A percentile compares a stretch with the other conserved stretches of the same genome.
phyloP scores from a whole-genome alignment of 2,888 invertebrate species.

The Drosophila rubida region DNA sequence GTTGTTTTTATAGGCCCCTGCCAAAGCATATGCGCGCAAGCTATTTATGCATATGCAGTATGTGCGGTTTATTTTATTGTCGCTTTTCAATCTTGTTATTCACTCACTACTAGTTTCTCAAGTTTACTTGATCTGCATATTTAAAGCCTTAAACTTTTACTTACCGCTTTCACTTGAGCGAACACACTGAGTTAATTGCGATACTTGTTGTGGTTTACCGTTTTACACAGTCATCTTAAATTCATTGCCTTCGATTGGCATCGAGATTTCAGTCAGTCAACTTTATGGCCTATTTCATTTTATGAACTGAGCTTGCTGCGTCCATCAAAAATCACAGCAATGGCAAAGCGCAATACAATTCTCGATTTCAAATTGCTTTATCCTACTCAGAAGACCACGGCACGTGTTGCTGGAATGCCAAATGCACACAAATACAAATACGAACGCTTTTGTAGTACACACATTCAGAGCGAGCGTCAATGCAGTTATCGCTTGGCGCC shows the following conservation, averaged over 20 bases:
- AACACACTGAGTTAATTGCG: not conserved
- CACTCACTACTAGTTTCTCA: not conserved
- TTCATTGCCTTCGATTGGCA: conserved; percentile 14
- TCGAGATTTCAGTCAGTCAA: conserved; percentile 25
- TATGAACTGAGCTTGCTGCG: conserved; percentile 40
- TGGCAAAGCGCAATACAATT: conserved; percentile 29
- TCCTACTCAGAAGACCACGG: conserved; percentile 6
- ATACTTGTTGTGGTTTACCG: not conserved
- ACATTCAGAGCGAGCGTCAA: conserved; percentile 18
- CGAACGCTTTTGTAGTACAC: conserved; percentile 11
- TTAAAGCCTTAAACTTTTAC: not conserved
- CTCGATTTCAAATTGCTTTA: conserved; percentile 12
- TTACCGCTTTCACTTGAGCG: not conserved
- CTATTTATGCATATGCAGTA: conserved; percentile 41
- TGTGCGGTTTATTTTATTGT: conserved; percentile 14
- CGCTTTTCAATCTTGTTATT: conserved; percentile 5
- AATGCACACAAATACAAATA: conserved; percentile 15
- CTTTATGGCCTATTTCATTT: conserved; percentile 43
- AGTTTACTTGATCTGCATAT: not conserved
- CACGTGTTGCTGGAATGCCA: conserved; percentile 30
- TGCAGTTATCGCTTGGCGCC: conserved; percentile 37
- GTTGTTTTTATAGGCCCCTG: conserved; percentile 42
- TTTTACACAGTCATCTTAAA: conserved; percentile 1
- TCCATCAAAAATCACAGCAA: conserved; percentile 43
- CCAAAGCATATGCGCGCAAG: conserved; percentile 35